These are phyloP conservation scores for Saccostrea glomerata DNA, from an alignment of 1,140 invertebrate genomes.

Conservation along the genomic window DNA sequence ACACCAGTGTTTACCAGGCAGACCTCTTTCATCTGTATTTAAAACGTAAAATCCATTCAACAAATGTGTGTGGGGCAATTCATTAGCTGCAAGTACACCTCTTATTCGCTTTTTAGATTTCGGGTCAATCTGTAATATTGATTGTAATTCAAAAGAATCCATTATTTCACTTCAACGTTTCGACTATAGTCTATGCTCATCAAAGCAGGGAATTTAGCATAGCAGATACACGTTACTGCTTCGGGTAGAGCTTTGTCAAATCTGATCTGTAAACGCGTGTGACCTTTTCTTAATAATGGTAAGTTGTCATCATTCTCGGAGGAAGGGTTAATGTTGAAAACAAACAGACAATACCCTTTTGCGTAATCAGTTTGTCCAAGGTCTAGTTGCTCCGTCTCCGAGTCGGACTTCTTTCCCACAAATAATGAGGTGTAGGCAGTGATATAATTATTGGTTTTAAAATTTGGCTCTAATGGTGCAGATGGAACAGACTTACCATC, in stretches of 20 bases:
- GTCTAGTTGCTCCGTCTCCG: not conserved
- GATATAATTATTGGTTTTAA: conserved; percentile 13
- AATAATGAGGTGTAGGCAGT: not conserved
- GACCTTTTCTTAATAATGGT: conserved; percentile 40
- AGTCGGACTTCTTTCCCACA: not conserved
- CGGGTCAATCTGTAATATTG: conserved; percentile 9
- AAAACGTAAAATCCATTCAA: not conserved
- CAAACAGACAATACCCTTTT: conserved; percentile 19
- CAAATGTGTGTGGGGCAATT: not conserved
- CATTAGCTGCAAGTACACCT: conserved; percentile 32
- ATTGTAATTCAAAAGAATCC: not conserved
- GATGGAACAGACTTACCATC: conserved; percentile 38
- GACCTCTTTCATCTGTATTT: conserved; percentile 16
- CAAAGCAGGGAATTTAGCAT: conserved; percentile 4
- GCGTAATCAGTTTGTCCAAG: not conserved
- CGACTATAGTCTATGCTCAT: conserved; percentile 14
- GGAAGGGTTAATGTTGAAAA: conserved; percentile 15
- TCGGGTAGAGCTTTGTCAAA: conserved; percentile 5
- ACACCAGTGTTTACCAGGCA: conserved; percentile 13
- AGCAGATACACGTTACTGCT: conserved; percentile 18
- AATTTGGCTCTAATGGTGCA: conserved; percentile 34
- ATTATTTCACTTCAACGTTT: conserved; percentile 42
- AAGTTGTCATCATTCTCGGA: conserved; percentile 9
- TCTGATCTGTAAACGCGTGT: conserved; percentile 30
- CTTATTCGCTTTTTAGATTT: not conserved